Evolutionary conservation across 2,113 vertebrate genomes (phyloP).

Genomic region (Peromyscus maniculatus): DNA sequence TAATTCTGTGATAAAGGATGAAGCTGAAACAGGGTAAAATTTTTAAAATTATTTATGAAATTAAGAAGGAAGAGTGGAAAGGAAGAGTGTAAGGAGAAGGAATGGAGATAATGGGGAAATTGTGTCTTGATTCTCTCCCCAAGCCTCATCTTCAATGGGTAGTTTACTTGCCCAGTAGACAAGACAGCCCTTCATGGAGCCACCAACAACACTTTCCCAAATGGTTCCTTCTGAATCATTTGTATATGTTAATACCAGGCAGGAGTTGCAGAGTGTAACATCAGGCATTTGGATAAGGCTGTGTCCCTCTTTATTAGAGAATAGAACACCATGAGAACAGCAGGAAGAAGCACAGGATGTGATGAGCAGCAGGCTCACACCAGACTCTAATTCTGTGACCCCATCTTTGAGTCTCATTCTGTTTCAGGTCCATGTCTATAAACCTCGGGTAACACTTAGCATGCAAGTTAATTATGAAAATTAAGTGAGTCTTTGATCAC

Average conservation of each 20-base stretch:
- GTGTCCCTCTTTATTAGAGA: accelerated
- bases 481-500: not conserved
- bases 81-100: accelerated
- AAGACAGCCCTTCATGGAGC: not conserved
- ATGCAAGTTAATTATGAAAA: not conserved
- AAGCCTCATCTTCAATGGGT: not conserved
- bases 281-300: accelerated
- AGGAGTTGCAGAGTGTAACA: accelerated
- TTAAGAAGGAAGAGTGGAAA: not conserved
- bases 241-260: too few relatives aligned
- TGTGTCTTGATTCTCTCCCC: not conserved
- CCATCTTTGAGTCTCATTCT: not conserved
- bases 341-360: not conserved
- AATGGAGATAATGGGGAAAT: not conserved
- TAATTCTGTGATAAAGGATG: too few relatives aligned
- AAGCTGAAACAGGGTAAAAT: not conserved
- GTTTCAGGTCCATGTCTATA: not conserved
- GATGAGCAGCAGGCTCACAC: not conserved
- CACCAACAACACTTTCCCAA: too few relatives aligned
- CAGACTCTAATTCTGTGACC: accelerated
- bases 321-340: accelerated
- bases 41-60: not conserved
- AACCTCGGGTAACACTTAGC: not conserved
- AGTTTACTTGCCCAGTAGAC: not conserved
- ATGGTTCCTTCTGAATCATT: too few relatives aligned